Base-by-base conservation (phyloP, 2,797 vertebrate genomes). In the Xiphophorus birchmanni region DNA sequence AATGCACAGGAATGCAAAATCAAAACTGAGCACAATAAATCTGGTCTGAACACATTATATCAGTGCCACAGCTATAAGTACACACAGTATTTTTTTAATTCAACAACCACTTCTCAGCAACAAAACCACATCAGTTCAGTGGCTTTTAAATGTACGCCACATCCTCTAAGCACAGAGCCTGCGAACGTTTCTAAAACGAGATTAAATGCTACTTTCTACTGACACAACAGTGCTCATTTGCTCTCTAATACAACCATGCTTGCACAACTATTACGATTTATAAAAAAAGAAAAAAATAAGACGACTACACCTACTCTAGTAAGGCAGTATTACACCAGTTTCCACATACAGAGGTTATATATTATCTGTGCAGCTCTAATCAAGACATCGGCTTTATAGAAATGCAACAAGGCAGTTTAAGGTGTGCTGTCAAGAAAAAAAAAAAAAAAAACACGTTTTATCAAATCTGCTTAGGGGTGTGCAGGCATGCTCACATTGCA, bases 371-470 rank as follows among this genome's bases (percentile, higher is more conserved):
- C 85, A 88, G 73, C 82, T 84, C 80, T 32, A n/a, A 85, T 80
- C 37, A 82, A 86, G 60, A 87, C 80, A 47, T 86, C 86, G 76
- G 78, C 84, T 85, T 79, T 76, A 67, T 79, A 82, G 77, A 86
- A 85, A 89, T 83, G 82, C 60, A 87, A 83, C 86, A 90, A 92
- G 92, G 94, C 89, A 89, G 89, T 82, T 89, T 80, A 60, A 86
- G 87, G 90, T 82, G 82, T 88, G 81, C 88, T 87, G 83, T 92
- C 75, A 73, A 85, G 67, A 76, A 85, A 86, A 48, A 56, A 35
- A 32, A 29, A 77, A 32, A 72, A 35, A 73, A 74, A 8, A 72
- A 82, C 12, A 50, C 2, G 5, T 1, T 35, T 13, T 35, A 75
- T 72, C 48, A 76, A 48, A 74, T 79, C 76, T 81, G 73, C 74